Conservation (phyloP, 2,113 vertebrate genomes). For the Protomyctophum bolini region DNA sequence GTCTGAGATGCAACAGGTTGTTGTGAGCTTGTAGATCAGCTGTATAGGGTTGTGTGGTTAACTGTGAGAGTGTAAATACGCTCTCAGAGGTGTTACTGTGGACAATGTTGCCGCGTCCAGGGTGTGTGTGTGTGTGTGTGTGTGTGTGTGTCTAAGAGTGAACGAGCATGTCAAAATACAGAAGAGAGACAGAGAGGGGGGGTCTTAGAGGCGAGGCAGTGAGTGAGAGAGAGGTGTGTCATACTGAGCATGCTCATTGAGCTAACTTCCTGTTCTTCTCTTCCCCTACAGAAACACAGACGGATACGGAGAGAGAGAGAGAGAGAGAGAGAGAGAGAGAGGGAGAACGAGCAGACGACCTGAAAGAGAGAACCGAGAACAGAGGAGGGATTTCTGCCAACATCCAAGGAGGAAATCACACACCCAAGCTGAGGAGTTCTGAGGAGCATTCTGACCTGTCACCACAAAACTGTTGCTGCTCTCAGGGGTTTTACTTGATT, state of each 20-base stretch:
- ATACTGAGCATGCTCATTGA: constrained; percentile 76
- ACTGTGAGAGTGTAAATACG: too few species aligned
- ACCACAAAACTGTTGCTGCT: not conserved
- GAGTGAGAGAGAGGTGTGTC: constrained; percentile 46
- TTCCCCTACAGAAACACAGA: constrained; percentile 67
- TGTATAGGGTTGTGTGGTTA: not conserved
- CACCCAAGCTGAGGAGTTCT: constrained; percentile 36
- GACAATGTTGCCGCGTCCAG: not conserved
- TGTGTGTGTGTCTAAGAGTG: constrained; percentile 42
- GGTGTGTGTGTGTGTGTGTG: too few species aligned
- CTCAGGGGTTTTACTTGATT: constrained; percentile 1
- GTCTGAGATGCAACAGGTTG: too few species aligned
- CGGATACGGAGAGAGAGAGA: constrained; percentile 49
- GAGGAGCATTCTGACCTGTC: not conserved
- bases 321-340: constrained; percentile 21
- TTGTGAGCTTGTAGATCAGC: too few species aligned
- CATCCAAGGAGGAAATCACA: not conserved
- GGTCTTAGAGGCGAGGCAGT: constrained; percentile 9
- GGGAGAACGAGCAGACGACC: constrained; percentile 23
- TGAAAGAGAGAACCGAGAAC: constrained; percentile 16
- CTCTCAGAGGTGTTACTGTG: not conserved
- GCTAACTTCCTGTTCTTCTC: constrained; percentile 78
- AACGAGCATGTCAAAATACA: constrained; percentile 55
- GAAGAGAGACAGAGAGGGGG: constrained; percentile 26
- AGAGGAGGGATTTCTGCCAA: constrained; percentile 6